Conservation (phyloP, 2,888 invertebrate species). For the Netelia inedita region DNA sequence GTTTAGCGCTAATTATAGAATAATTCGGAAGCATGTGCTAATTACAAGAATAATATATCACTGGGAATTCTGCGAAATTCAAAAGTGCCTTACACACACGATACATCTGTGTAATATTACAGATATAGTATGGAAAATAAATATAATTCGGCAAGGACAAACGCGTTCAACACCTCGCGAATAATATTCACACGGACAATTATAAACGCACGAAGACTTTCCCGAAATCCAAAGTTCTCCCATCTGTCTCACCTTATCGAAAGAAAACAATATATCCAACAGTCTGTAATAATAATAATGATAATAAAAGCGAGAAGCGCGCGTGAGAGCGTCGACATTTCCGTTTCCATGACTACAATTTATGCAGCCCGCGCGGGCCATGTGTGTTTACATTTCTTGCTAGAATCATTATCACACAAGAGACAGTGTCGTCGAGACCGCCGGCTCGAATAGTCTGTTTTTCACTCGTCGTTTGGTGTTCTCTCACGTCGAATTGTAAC, state of each 20-base stretch:
- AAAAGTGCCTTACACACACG: too few species aligned
- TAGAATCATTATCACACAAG: conserved; percentile 71
- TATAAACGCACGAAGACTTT: background rate
- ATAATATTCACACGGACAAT: background rate
- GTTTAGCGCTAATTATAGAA: too few species aligned
- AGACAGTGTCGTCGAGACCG: conserved; percentile 67
- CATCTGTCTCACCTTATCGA: background rate
- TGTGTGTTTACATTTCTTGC: conserved; percentile 79
- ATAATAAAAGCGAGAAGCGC: conserved; percentile 21
- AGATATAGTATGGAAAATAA: background rate
- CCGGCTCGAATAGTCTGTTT: conserved; percentile 63
- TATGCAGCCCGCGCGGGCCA: conserved; percentile 63
- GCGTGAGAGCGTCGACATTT: conserved; percentile 27
- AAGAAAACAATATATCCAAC: conserved; percentile 14
- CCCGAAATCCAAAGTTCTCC: background rate
- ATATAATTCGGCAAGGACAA: background rate
- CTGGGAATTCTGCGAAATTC: too few species aligned
- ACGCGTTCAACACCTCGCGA: background rate
- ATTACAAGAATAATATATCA: too few species aligned
- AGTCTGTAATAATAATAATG: conserved; percentile 53
- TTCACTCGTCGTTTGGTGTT: conserved; percentile 40
- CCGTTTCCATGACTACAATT: conserved; percentile 68
- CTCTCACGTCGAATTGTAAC: conserved; percentile 38
- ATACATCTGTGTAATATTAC: too few species aligned
- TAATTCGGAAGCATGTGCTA: too few species aligned